These are phyloP conservation scores for Drosophila malerkotliana DNA, from an alignment of 1,140 invertebrate genomes.

Conservation along the genomic window DNA sequence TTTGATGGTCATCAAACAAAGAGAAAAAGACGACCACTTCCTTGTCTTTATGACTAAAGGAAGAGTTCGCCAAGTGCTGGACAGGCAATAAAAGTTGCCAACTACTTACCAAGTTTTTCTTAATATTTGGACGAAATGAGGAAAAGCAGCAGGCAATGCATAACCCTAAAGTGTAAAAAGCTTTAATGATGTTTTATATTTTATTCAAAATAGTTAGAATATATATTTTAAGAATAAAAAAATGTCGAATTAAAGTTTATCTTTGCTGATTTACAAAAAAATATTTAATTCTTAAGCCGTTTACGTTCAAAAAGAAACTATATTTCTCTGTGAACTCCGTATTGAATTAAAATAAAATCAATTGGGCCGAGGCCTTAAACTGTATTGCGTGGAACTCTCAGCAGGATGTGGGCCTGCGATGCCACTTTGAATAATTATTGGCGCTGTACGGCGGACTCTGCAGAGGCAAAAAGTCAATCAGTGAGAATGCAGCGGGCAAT, in stretches of 20 bases:
- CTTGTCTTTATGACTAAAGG: constrained; percentile 40
- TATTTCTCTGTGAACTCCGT: background rate
- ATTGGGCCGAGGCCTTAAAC: constrained; percentile 11
- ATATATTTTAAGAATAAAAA: background rate
- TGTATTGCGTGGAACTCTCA: constrained; percentile 24
- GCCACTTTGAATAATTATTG: constrained; percentile 62
- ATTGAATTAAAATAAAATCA: constrained; percentile 20
- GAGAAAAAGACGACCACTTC: constrained; percentile 8
- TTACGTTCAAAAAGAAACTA: too few relatives aligned
- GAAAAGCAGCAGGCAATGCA: constrained; percentile 25
- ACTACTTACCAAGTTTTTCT: constrained; percentile 52
- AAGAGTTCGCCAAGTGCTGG: constrained; percentile 38
- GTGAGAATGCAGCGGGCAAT: constrained; percentile 63
- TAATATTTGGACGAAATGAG: constrained; percentile 27
- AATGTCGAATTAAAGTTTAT: background rate
- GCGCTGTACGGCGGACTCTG: background rate
- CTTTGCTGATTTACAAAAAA: background rate
- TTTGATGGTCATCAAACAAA: constrained; percentile 14
- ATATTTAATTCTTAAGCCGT: background rate
- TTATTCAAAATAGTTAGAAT: background rate
- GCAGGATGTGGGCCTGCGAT: constrained; percentile 13
- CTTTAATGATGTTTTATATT: background rate
- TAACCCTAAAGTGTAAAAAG: constrained; percentile 23
- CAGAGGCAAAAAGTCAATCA: constrained; percentile 72
- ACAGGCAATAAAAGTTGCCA: constrained; percentile 68